These are phyloP conservation scores for Cyclargus thomasi DNA, from an alignment of 1,140 invertebrate genomes.

Conservation along the genomic window DNA sequence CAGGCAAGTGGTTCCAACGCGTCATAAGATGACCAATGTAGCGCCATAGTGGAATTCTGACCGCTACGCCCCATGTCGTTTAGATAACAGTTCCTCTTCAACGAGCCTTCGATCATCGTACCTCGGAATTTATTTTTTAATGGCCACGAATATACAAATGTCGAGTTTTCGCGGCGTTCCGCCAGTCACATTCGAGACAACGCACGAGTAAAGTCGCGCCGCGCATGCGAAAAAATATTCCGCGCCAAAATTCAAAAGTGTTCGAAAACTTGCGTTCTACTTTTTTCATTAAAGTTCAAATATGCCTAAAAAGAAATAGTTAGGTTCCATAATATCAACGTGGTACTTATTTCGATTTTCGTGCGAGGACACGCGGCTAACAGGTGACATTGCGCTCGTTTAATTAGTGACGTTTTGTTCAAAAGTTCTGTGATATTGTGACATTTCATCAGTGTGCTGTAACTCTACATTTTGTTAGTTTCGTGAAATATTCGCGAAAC, in stretches of 20 bases:
- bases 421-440: slow-evolving; percentile 69
- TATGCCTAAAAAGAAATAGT: slow-evolving; percentile 72
- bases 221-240: slow-evolving; percentile 47
- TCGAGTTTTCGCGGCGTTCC: slow-evolving; percentile 51
- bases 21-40: background rate
- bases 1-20: background rate
- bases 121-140: slow-evolving; percentile 67
- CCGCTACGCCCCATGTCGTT: slow-evolving; percentile 39
- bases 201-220: slow-evolving; percentile 48
- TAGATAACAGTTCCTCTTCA: slow-evolving; percentile 64
- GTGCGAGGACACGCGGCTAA: slow-evolving; percentile 44
- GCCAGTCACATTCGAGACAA: slow-evolving; percentile 62
- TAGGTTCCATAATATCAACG: slow-evolving; percentile 20
- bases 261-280: slow-evolving; percentile 30
- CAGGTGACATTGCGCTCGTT: slow-evolving; percentile 46
- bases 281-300: slow-evolving; percentile 37
- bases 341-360: slow-evolving; percentile 25
- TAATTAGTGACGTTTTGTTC: slow-evolving; percentile 46
- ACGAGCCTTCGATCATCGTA: slow-evolving; percentile 60
- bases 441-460: slow-evolving; percentile 44
- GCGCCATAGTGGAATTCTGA: slow-evolving; percentile 10
- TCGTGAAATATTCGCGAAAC: slow-evolving; percentile 69
- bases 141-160: slow-evolving; percentile 65
- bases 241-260: slow-evolving; percentile 56
- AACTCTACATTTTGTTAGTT: slow-evolving; percentile 45